Evolutionary conservation across 2,113 vertebrate genomes (phyloP).

Genomic region (Indicator maculatus): DNA sequence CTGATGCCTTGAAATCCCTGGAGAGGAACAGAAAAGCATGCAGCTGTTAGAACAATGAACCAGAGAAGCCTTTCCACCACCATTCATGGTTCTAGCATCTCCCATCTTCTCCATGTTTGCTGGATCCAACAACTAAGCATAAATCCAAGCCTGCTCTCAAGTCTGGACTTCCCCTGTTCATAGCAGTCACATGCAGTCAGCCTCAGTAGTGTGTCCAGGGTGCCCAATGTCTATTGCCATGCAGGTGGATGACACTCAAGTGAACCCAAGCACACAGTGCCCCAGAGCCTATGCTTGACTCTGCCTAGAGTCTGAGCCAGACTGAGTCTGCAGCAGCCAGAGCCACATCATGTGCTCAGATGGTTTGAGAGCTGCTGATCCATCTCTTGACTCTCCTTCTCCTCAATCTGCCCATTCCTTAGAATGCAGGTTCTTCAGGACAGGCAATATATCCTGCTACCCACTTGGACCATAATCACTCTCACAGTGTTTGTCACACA

Average conservation of each 20-base stretch:
- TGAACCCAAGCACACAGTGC: rapidly evolving
- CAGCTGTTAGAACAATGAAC: background rate
- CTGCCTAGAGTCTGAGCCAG: background rate
- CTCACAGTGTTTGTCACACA: background rate
- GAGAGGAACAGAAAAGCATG: background rate
- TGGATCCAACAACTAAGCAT: background rate
- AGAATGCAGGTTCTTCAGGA: background rate
- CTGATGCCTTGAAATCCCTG: conserved; percentile 5
- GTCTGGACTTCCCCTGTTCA: background rate
- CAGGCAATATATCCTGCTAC: background rate
- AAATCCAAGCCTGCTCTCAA: background rate
- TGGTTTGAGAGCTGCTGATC: background rate
- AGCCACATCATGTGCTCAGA: background rate
- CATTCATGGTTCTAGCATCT: background rate
- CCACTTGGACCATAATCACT: background rate
- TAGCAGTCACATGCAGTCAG: background rate
- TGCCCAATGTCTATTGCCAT: background rate
- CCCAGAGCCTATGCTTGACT: background rate
- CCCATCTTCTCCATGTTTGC: rapidly evolving
- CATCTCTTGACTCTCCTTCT: background rate
- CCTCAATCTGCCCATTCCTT: background rate
- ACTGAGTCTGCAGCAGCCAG: background rate
- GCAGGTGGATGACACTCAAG: background rate
- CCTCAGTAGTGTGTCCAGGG: background rate
- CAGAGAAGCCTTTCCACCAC: background rate